Evolutionary conservation across 2,888 invertebrate species (phyloP).

Genomic region (Zaprionus lineosus): DNA sequence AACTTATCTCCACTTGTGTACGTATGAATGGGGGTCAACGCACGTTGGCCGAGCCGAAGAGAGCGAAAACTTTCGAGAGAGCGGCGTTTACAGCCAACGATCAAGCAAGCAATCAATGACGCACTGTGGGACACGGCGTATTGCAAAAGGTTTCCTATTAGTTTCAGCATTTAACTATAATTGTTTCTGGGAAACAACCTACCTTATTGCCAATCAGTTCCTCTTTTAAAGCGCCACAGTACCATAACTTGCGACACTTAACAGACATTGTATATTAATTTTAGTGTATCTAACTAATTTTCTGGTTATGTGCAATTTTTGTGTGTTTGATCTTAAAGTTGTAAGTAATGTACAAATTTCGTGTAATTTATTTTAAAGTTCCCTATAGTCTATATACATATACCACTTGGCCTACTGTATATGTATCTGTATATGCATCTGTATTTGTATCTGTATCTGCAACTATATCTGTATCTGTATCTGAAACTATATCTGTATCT

Average conservation of each 20-base stretch:
- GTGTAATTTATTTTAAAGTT: too few species aligned
- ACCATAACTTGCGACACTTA: slow-evolving; percentile 37
- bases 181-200: too few species aligned
- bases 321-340: too few species aligned
- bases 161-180: slow-evolving; percentile 1
- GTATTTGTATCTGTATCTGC: too few species aligned
- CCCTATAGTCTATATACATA: too few species aligned
- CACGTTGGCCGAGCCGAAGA: slow-evolving; percentile 29
- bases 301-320: background rate
- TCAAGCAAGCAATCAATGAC: slow-evolving; percentile 34
- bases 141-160: slow-evolving; percentile 7
- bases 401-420: slow-evolving; percentile 35
- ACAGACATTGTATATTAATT: slow-evolving; percentile 1
- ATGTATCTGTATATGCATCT: background rate
- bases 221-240: slow-evolving; percentile 19
- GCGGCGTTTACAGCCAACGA: slow-evolving; percentile 17
- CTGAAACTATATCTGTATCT: slow-evolving; percentile 23
- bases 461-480: slow-evolving; percentile 28
- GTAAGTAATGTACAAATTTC: too few species aligned
- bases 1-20: background rate
- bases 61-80: slow-evolving; percentile 3
- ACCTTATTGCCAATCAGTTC: slow-evolving; percentile 27
- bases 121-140: slow-evolving; percentile 38
- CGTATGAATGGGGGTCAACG: slow-evolving; percentile 55
- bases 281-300: slow-evolving; percentile 1